Evolutionary conservation across 2,888 invertebrate species (phyloP).

Genomic region (Macroteleia sp.): DNA sequence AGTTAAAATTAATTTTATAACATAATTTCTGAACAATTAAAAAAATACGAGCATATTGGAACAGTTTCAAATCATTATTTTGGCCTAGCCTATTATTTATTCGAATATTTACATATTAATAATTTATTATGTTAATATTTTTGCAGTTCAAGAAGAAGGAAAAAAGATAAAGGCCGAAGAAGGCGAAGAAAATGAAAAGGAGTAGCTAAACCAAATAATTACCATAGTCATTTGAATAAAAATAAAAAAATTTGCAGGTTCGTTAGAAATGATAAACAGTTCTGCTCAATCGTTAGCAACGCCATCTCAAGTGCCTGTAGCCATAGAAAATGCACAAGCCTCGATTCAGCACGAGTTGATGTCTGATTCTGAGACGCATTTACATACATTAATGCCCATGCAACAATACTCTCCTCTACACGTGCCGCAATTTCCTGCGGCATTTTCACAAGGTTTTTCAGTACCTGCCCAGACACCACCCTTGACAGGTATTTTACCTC

Average conservation of each 20-base stretch:
- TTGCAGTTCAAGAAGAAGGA: too few relatives aligned
- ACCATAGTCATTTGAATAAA: background rate
- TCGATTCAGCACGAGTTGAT: slow-evolving; percentile 72
- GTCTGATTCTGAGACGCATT: slow-evolving; percentile 75
- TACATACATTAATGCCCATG: slow-evolving; percentile 80
- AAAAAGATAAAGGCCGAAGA: too few relatives aligned
- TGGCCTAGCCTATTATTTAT: too few relatives aligned
- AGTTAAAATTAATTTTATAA: too few relatives aligned
- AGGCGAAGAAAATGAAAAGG: too few relatives aligned
- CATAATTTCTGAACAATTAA: too few relatives aligned
- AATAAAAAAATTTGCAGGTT: slow-evolving; percentile 20
- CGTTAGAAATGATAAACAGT: slow-evolving; percentile 35
- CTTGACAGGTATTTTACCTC: slow-evolving; percentile 11
- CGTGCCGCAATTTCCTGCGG: slow-evolving; percentile 80
- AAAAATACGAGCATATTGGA: too few relatives aligned
- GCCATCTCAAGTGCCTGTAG: slow-evolving; percentile 68
- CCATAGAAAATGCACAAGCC: slow-evolving; percentile 68
- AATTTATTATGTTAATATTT: too few relatives aligned
- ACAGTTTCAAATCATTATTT: too few relatives aligned
- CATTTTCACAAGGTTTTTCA: slow-evolving; percentile 72
- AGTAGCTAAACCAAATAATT: too few relatives aligned
- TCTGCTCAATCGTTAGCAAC: slow-evolving; percentile 48
- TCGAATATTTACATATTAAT: too few relatives aligned
- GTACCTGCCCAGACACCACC: slow-evolving; percentile 45
- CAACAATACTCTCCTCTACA: slow-evolving; percentile 81